Evolutionary conservation across 2,888 invertebrate species (phyloP), one percentile per base, ranked within the genome.

Genomic region (Hyposoter dolosus): DNA sequence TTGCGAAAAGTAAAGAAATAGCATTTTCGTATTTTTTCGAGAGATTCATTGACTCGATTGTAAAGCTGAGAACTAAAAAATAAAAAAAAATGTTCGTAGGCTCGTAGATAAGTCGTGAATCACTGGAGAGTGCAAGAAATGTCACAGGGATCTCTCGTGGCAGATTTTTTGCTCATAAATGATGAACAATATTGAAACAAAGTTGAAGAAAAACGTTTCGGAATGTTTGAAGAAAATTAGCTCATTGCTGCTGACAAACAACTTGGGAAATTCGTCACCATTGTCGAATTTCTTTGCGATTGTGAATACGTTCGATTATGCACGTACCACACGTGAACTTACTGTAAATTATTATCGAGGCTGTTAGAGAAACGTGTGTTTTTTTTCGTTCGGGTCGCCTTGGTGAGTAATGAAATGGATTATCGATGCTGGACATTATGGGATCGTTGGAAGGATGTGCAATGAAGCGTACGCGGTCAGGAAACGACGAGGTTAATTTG

Each of bases 381-480:
- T 65, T 35, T 65, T 63, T 35, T 76, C 68, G 68, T 68, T 47
- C 53, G 10, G 3, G 53, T 77, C 65, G 47, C 28, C 35, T 32
- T 10, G 35, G 6, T 43, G 23, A 66, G 56, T 56, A 56, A 23
- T 56, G 50, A 50, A 66, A 17, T 40, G 35, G 40, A 50, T 77
- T 66, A 66, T 19, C 50, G 75, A n/a, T 53, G 68, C 40, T n/a
- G 65, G 40, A 19, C 12, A 43, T 68, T 68, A 68, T 23, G 43
- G 43, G n/a, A 5, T 23, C 68, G 23, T 68, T 68, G 32, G 50
- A 60, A 77, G 47, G 15, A 35, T 53, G 63, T 45, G 63, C 65
- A 12, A n/a, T 40, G 40, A 32, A 66, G 32, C 65, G 65, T 66
- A 66, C 40, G 28, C 60, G n/a, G 65, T 40, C 65, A 68, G 68